These are phyloP conservation scores for Orientallactaga sibirica DNA, from an alignment of 2,797 vertebrate genomes.

Conservation along the genomic window DNA sequence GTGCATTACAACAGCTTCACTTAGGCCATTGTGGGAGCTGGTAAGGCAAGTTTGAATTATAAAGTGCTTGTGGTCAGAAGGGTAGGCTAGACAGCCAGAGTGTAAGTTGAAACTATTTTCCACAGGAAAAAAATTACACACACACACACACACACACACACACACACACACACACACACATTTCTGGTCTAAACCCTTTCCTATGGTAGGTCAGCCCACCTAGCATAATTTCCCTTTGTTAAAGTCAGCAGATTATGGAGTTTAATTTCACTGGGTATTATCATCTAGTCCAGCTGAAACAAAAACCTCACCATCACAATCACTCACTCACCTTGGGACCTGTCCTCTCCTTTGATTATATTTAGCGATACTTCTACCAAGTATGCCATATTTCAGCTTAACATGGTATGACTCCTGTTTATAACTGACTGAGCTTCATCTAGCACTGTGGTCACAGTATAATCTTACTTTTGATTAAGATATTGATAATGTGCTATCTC, in stretches of 20 bases:
- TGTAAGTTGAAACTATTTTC: fast-evolving
- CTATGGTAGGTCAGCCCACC: background rate
- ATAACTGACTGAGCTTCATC: background rate
- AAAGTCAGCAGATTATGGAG: background rate
- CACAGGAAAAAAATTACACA: fast-evolving
- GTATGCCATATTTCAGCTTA: background rate
- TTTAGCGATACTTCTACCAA: background rate
- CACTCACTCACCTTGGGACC: background rate
- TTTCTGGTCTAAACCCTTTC: background rate
- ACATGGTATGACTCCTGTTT: background rate
- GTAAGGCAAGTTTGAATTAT: background rate
- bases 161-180: too few species aligned
- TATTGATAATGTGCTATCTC: background rate
- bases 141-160: too few species aligned
- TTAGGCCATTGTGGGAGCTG: background rate
- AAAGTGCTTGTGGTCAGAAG: background rate
- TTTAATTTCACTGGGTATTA: background rate
- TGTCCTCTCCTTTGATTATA: background rate
- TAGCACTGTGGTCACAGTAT: background rate
- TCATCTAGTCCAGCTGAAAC: background rate
- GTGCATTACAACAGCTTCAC: background rate
- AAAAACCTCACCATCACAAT: background rate
- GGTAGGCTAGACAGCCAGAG: fast-evolving
- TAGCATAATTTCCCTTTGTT: background rate
- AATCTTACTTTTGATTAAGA: background rate